Evolutionary conservation across 2,888 invertebrate species (phyloP), one percentile per base, ranked within the genome.

Genomic region (Drosophila niveifrons): DNA sequence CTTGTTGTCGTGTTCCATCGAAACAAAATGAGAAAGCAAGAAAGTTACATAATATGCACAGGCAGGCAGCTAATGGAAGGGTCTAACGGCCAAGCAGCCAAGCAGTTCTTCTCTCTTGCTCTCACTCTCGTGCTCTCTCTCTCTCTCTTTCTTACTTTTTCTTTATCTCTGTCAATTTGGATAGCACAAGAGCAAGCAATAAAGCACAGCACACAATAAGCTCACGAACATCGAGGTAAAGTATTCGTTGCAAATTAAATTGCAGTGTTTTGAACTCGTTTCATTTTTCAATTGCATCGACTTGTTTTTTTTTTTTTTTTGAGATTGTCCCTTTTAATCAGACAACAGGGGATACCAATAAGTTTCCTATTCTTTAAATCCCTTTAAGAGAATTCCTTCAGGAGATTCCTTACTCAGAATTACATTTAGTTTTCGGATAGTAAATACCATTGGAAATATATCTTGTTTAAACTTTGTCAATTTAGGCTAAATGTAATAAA

Each of bases 61-160:
- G 44, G 58, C 68, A 74, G 64, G 75, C 52, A 68, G 53, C 46
- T 78, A 61, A 50, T 64, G 8, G 29, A 67, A 18, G 52, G 44
- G 10, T 59, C 39, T 73, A 47, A 41, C 10, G 53, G 31, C 43
- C 36, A 36, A 28, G 29, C 23, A 47, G 48, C 47, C 63, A 75
- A 68, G 59, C 63, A 53, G 59, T 39, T 53, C 56, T 52, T 39
- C 39, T 17, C 39, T 8, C 15, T 41, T 13, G 4, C 39, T 15
- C 39, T 2, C n/a, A 1, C 36, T 36, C 36, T 10, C 39, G 10
- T 11, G 9, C 34, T 11, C 11, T 13, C 39, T 13, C 13, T 3
- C 36, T 39, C 39, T 13, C 13, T 10, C 36, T 41, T 13, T 10
- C n/a, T 1, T 4, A 4, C 36, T 3, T 1, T n/a, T n/a, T 4